These are phyloP conservation scores for Lerema accius DNA, from an alignment of 1,140 invertebrate genomes.

Conservation along the genomic window DNA sequence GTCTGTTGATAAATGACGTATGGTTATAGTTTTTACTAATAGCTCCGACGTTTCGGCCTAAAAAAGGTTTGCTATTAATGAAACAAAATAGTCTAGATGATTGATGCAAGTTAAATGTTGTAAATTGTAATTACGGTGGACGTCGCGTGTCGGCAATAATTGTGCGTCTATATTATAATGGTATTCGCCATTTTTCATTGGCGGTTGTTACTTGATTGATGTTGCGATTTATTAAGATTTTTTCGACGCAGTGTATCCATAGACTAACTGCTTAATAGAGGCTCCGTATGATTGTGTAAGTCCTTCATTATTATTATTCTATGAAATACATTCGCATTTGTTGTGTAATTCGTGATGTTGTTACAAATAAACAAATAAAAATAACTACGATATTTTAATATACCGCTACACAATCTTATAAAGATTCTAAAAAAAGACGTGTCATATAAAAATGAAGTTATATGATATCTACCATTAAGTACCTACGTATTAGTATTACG, in stretches of 20 bases:
- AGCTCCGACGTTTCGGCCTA: constrained; percentile 20
- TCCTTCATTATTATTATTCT: no score
- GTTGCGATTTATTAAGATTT: constrained; percentile 68
- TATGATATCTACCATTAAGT: no score
- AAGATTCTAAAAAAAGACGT: no score
- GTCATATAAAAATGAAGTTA: no score
- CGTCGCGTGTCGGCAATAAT: constrained; percentile 59
- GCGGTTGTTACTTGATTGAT: constrained; percentile 62
- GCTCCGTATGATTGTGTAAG: no score
- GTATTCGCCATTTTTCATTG: constrained; percentile 66
- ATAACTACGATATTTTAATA: no score
- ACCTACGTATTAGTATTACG: no score
- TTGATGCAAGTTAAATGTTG: constrained; percentile 64
- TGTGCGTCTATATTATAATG: constrained; percentile 64
- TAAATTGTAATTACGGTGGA: constrained; percentile 66
- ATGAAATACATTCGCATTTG: no score
- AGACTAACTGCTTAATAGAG: not conserved
- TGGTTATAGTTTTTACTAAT: constrained; percentile 15
- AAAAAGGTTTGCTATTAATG: constrained; percentile 35
- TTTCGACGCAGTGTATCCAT: constrained; percentile 37
- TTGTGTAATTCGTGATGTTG: no score
- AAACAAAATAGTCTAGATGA: constrained; percentile 53
- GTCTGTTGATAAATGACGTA: not conserved
- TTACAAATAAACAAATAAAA: no score
- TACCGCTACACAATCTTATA: no score